Base-by-base conservation (phyloP, 2,888 invertebrate genomes). In the Aleiodes alternator region DNA sequence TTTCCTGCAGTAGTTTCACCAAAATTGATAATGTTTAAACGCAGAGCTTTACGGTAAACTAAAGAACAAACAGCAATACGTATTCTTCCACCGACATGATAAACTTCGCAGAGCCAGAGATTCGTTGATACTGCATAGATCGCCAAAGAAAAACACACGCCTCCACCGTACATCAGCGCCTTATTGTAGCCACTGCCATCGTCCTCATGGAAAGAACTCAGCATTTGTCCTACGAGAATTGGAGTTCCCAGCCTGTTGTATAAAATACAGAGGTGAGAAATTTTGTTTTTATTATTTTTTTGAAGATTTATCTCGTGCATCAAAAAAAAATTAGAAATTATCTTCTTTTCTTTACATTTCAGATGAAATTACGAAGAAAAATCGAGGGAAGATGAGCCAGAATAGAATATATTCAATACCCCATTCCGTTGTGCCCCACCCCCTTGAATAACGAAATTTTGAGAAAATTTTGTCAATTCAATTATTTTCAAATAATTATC, bases 21-120 rank as follows among this genome's bases (percentile, higher is more conserved):
- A 55, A 97, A 88, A 0, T 97, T 94, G 0, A 92, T 91, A 83
- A 92, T 92, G 83, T 93, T 94, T 51, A 95, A 89, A 77, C 91
- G 90, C 61, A 95, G 87, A 0, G 94, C 91, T 93, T 97, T 97
- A 90, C 96, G 93, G 86, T 96, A 97, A 75, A 97, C 92, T n/a
- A 97, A 90, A 3, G 96, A 95, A 86, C 96, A 96, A 69, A 95
- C 94, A 0, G 96, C 95, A 1, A 96, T 93, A 81, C 97, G 92
- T 71, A 96, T 92, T 90, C 94, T 93, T 93, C 96, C 95, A 43
- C 97, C 97, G 64, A 95, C 92, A 84, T 95, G 94, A 83, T 93
- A 94, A 5, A 93, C 93, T 73, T 92, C 92, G 86, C 93, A 93
- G 43, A 93, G 91, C 71, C 93, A 92, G 85, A 94, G 94, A 87